Evolutionary conservation across 2,888 invertebrate species (phyloP).

Genomic region (Conops quadrifasciatus): DNA sequence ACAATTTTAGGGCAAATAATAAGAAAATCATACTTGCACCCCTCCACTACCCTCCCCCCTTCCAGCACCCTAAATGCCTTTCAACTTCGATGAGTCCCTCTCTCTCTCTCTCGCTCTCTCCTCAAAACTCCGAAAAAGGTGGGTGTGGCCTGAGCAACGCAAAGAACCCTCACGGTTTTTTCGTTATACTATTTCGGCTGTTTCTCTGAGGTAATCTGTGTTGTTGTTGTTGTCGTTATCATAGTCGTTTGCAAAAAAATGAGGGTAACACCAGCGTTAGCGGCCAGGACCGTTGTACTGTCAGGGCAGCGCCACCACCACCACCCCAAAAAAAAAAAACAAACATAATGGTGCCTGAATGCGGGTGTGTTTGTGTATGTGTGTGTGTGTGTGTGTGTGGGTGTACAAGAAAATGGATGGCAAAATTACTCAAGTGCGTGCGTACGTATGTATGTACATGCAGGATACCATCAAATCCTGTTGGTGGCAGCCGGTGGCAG

Average conservation of each 20-base stretch:
- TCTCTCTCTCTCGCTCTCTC: too few species aligned
- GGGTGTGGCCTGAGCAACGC: conserved; percentile 57
- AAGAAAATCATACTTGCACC: conserved; percentile 49
- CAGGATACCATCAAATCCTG: conserved; percentile 2
- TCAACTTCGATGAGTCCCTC: too few species aligned
- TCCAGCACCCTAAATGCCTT: too few species aligned
- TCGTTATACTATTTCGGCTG: conserved; percentile 4
- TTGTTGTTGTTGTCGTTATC: not conserved
- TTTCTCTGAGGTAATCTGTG: not conserved
- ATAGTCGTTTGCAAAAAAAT: not conserved
- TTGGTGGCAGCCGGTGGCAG: too few species aligned
- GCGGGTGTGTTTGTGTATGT: too few species aligned
- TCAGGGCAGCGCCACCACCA: conserved; percentile 12
- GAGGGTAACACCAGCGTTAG: conserved; percentile 35
- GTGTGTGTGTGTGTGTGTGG: too few species aligned
- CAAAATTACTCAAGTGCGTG: conserved; percentile 26
- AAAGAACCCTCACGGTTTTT: conserved; percentile 46
- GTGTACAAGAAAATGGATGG: not conserved
- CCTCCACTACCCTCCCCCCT: too few species aligned
- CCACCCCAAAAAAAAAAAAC: not conserved
- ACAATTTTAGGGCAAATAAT: conserved; percentile 50
- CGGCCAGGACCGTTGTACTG: not conserved
- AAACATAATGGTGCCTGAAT: conserved; percentile 23
- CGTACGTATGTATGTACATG: too few species aligned
- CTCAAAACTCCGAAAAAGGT: conserved; percentile 56